phyloP scores from a whole-genome alignment of 2,888 invertebrate species.

The Acanthosoma haemorrhoidale region DNA sequence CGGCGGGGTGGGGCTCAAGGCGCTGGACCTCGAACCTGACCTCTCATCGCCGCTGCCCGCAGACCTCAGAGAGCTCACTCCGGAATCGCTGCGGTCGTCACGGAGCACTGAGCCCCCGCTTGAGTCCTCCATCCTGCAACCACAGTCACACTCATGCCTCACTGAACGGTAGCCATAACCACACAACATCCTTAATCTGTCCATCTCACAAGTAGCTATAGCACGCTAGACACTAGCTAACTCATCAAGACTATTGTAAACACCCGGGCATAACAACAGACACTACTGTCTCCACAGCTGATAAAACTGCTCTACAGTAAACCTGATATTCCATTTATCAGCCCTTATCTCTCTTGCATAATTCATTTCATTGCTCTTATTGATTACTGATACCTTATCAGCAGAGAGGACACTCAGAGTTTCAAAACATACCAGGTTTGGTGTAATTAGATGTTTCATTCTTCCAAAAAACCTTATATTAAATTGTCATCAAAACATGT shows the following conservation, averaged over 20 bases:
- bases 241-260: too few species aligned
- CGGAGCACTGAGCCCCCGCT: constrained; percentile 44
- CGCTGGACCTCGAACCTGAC: constrained; percentile 68
- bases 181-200: not conserved
- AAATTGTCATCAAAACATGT: too few species aligned
- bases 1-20: constrained; percentile 62
- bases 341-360: constrained; percentile 7
- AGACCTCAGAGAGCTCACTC: constrained; percentile 70
- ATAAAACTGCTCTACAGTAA: not conserved
- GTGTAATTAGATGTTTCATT: not conserved
- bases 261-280: too few species aligned
- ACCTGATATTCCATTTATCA: constrained; percentile 4
- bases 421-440: not conserved
- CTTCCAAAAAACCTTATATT: too few species aligned
- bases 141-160: constrained; percentile 2
- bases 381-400: not conserved
- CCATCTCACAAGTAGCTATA: not conserved
- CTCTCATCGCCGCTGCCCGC: constrained; percentile 67
- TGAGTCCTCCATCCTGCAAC: constrained; percentile 43
- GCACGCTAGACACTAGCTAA: too few species aligned
- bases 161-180: not conserved
- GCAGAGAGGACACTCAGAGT: not conserved
- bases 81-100: constrained; percentile 54
- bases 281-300: not conserved
- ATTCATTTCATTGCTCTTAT: constrained; percentile 2